These are phyloP conservation scores for Deladenus siricidicola DNA, from an alignment of 2,888 invertebrate species.

Conservation along the genomic window DNA sequence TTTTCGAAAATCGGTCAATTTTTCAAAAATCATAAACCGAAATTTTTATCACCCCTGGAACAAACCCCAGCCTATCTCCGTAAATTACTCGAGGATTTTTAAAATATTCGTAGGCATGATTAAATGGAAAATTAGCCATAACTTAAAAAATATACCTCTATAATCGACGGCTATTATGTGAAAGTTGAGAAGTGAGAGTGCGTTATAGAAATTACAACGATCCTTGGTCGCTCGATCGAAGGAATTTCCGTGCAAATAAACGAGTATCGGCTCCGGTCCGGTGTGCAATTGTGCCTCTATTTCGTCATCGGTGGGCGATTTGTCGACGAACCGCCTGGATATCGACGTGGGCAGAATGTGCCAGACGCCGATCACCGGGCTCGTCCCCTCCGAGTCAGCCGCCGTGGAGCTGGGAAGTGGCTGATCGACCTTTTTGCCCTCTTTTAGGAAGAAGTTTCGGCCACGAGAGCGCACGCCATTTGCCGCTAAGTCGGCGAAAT, in stretches of 20 bases:
- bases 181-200: conserved; percentile 63
- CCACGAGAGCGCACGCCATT: conserved; percentile 36
- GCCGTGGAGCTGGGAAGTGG: too few species aligned
- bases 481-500: conserved; percentile 39
- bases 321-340: conserved; percentile 24
- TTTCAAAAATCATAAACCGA: not conserved
- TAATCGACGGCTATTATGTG: conserved; percentile 73
- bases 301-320: conserved; percentile 29
- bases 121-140: too few species aligned
- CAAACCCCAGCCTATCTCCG: too few species aligned
- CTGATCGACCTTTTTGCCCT: conserved; percentile 8
- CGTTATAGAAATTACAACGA: conserved; percentile 68
- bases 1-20: too few species aligned
- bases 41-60: too few species aligned
- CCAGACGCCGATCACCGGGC: conserved; percentile 23
- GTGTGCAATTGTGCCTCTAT: conserved; percentile 28
- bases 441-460: conserved; percentile 36
- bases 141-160: not conserved
- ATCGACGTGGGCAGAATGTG: conserved; percentile 35
- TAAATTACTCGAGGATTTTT: too few species aligned
- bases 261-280: conserved; percentile 54
- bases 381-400: not conserved
- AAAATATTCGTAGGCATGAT: too few species aligned
- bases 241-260: conserved; percentile 69
- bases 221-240: conserved; percentile 59